A percentile compares a stretch with the other conserved stretches of the same genome.
These are phyloP conservation scores for Etheostoma cragini DNA, from an alignment of 2,113 vertebrate genomes.

Conservation along the genomic window DNA sequence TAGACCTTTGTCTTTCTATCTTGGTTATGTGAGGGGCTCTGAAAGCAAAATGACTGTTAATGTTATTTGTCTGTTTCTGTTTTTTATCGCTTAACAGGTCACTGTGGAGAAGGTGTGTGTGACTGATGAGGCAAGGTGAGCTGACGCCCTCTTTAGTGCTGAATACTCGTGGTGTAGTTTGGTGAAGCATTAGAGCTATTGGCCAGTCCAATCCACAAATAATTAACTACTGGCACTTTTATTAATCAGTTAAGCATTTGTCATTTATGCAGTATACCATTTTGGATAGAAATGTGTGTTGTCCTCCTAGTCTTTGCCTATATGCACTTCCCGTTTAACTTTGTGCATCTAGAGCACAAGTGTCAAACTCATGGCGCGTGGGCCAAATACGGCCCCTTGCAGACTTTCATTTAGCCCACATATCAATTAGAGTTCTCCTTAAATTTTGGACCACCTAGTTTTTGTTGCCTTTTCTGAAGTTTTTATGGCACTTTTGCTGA, in stretches of 20 bases:
- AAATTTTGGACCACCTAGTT: no score
- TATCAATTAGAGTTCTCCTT: no score
- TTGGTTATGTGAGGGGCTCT: neutral
- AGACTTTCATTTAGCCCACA: no score
- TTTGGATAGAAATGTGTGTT: neutral
- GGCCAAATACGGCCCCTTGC: no score
- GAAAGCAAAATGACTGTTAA: neutral
- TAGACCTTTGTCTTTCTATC: neutral
- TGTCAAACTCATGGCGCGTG: no score
- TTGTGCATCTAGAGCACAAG: no score
- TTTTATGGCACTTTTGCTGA: no score
- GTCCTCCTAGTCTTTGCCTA: neutral
- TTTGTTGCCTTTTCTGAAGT: no score
- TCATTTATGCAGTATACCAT: neutral
- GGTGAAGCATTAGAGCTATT: no score
- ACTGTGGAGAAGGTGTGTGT: conserved; percentile 85
- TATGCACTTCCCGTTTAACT: neutral
- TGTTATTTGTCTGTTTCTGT: neutral
- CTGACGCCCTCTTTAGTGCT: neutral
- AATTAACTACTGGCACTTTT: neutral
- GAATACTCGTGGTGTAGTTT: neutral
- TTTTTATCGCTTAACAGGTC: conserved; percentile 66
- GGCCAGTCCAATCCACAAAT: neutral
- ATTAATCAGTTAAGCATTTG: neutral
- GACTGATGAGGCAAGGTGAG: conserved; percentile 85